phyloP scores from a whole-genome alignment of 2,888 invertebrate species.

The Chalcis sispes region DNA sequence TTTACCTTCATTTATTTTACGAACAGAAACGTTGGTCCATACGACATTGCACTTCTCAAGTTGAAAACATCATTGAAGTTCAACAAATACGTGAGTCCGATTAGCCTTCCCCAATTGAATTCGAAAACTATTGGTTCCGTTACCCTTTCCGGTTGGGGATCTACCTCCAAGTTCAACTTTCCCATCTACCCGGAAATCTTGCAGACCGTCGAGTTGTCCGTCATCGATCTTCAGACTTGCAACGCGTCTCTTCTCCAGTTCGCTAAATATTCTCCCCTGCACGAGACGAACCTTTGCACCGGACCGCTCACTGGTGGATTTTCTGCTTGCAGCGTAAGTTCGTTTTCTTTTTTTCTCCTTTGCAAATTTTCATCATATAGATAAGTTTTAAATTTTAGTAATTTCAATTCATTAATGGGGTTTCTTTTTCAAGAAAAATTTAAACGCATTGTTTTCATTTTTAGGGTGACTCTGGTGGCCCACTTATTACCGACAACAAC shows the following conservation, averaged over 20 bases:
- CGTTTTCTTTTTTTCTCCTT: background rate
- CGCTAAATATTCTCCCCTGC: constrained; percentile 61
- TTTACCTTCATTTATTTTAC: too few species aligned
- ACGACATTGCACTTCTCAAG: constrained; percentile 78
- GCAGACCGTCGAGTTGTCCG: constrained; percentile 67
- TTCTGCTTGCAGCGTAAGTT: constrained; percentile 55
- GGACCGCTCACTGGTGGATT: constrained; percentile 60
- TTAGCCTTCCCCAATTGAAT: constrained; percentile 71
- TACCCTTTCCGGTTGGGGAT: constrained; percentile 77
- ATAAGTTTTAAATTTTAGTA: background rate
- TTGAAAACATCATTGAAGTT: constrained; percentile 69
- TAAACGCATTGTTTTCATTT: background rate
- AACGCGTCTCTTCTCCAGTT: constrained; percentile 58
- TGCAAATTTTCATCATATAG: background rate
- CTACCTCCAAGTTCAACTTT: constrained; percentile 62
- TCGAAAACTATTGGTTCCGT: constrained; percentile 67
- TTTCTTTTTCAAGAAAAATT: too few species aligned
- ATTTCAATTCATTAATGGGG: too few species aligned
- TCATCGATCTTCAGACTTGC: constrained; percentile 65
- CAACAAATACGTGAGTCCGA: constrained; percentile 69
- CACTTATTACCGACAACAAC: constrained; percentile 75
- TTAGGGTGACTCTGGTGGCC: constrained; percentile 79
- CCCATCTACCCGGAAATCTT: constrained; percentile 66
- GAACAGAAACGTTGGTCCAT: constrained; percentile 71
- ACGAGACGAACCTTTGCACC: constrained; percentile 66